Evolutionary conservation across 2,888 invertebrate genomes (phyloP).

Genomic region (Archips crataeganus): DNA sequence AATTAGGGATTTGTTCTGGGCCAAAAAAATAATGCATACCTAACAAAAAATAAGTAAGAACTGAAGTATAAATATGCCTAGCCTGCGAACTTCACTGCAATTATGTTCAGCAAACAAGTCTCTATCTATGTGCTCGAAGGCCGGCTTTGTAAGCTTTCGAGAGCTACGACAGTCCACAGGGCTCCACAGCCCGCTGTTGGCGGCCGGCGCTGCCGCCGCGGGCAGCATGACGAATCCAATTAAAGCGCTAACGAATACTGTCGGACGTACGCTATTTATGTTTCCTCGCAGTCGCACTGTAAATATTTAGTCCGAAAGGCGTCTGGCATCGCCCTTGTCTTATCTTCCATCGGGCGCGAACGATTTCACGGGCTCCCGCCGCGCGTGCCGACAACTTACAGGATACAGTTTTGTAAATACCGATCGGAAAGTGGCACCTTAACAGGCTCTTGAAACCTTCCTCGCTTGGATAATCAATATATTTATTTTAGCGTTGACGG

Average conservation of each 20-base stretch:
- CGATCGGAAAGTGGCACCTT: constrained; percentile 70
- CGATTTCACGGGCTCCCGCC: constrained; percentile 64
- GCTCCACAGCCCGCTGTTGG: constrained; percentile 32
- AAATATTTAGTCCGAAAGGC: constrained; percentile 80
- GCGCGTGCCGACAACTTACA: constrained; percentile 61
- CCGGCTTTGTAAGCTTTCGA: neutral
- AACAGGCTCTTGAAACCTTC: constrained; percentile 65
- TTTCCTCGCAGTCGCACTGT: constrained; percentile 79
- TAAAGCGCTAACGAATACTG: constrained; percentile 78
- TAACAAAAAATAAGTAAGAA: too few species aligned
- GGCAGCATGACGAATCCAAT: constrained; percentile 80
- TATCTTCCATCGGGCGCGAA: constrained; percentile 73
- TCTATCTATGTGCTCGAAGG: neutral
- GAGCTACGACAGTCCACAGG: constrained; percentile 27
- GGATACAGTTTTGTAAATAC: constrained; percentile 73
- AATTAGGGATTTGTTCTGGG: neutral
- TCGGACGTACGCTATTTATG: constrained; percentile 79
- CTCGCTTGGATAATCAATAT: constrained; percentile 64
- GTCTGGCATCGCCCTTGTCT: constrained; percentile 77
- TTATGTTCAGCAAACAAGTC: neutral
- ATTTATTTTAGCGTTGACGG: constrained; percentile 60
- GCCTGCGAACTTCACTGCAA: neutral
- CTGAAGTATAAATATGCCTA: too few species aligned
- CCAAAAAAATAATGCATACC: neutral
- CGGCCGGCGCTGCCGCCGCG: constrained; percentile 51